Base-by-base conservation (phyloP, 30 jellyfish, hydroid and myxozoan species). In the Haliclystus octoradiatus region DNA sequence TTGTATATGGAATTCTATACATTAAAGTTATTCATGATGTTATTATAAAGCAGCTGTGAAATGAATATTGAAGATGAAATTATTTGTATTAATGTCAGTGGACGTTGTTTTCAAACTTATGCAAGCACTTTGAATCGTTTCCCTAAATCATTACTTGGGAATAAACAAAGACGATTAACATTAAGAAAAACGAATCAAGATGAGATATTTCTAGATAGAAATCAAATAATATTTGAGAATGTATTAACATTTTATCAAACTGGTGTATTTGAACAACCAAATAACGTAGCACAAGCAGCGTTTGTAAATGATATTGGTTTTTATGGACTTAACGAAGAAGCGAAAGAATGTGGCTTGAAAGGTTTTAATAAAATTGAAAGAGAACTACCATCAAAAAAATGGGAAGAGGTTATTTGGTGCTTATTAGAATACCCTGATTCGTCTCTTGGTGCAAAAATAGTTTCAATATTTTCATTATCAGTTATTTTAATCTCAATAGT, bases 201-300 rank as follows among this genome's bases (percentile, higher is more conserved):
- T 0, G 89, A 89, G 62, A 70, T 89, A 5, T 89, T 80, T 40
- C 84, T 89, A 2, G 87, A 89, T 62, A 53, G 98, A 52, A 91
- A 89, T 68, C 90, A 68, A 40, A 53, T 69, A 3, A 94, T 90
- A 0, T 89, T 89, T 33, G 93, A 80, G 40, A 61, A 66, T 22
- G 67, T 89, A 26, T 35, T 89, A n/a, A 89, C 95, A 13, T 89
- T 89, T 46, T 89, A 89, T 62, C 98, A 82, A 61, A 75, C 94
- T 7, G 98, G 98, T 14, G 77, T 89, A 14, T 89, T 89, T 57
- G 98, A 89, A 49, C 94, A 78, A 31, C 95, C 98, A 0, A 35
- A 92, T 3, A 75, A 76, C 28, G 95, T 89, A 2, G 80, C 77
- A 49, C 77, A 82, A 28, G 75, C 74, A 53, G 82, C 80, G 1